Evolutionary conservation across 2,797 vertebrate species (phyloP), one percentile per base, ranked within the genome.

Genomic region (Dromococcyx pavoninus): DNA sequence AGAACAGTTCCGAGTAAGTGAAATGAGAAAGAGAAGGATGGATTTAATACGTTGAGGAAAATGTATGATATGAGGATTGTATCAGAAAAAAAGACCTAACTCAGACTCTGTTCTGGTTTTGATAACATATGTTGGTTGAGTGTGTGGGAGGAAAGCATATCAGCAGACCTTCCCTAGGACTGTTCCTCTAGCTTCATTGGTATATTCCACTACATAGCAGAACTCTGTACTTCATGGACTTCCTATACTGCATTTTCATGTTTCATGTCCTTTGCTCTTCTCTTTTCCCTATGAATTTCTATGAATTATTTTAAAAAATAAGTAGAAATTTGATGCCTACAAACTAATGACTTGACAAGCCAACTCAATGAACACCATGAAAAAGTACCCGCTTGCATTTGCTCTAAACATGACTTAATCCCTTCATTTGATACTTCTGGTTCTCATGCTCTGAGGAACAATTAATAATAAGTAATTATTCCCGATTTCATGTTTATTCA

Each of bases 131-230:
- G 0, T 25, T 43, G 10, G 16, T 35, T 2, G 9, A 71, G 3
- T 1, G 0, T 11, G 6, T 58, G 4, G 0, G 3, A 73, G n/a
- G 17, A 60, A 88, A 58, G 5, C 19, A 3, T 19, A 44, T 43
- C 43, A 46, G 5, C 6, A 16, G 6, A 58, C 21, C 17, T 71
- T 72, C 30, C 17, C 13, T 62, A 2, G 0, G 7, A 22, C 21
- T 50, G 3, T 81, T 81, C 17, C 41, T 56, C 37, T 46, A 13
- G 6, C 13, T 89, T 61, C 2, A 0, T 32, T 80, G 10, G 22
- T 22, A 46, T 54, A 62, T 67, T 54, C 21, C 19, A 39, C 8
- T 48, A 35, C 21, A 32, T 54, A 61, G 7, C 30, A 76, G 7
- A 4, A 46, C 32, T 57, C 18, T 43, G 6, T 44, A 11, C 15